Base-by-base conservation (phyloP, 2,888 invertebrate species). In the Molanna angustata region DNA sequence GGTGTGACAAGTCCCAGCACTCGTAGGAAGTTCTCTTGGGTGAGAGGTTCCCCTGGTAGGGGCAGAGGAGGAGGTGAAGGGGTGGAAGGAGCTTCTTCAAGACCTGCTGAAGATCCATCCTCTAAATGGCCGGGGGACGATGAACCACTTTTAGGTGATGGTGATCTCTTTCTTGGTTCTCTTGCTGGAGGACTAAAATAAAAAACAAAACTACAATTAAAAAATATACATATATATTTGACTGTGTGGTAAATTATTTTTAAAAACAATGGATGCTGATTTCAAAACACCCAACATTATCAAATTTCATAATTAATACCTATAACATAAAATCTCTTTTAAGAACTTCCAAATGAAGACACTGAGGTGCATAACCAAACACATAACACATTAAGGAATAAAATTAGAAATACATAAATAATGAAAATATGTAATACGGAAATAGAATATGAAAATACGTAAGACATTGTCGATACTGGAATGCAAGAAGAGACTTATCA, bases 1-100 rank as follows among this genome's bases (percentile, higher is more conserved):
- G 68, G 72, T 39, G 75, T 75, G 43, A 76, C 65, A 20, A 77
- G 61, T n/a, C 75, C 76, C 49, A 77, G 62, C 1, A 74, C 60
- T 57, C 76, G 71, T 64, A 77, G 64, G 58, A 76, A 77, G 3
- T 63, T 60, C 54, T 76, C 76, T 60, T 75, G 70, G 0, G 72
- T 64, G 1, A 76, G 57, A 0, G 64, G 64, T 48, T 70, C 68
- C 0, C 72, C 75, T 0, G 69, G 67, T 32, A 62, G 61, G 0
- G 74, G 74, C 20, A 74, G 58, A 2, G 50, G 27, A 0, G 70
- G 73, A 0, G 76, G 76, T 1, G 73, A 68, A 0, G 72, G 73
- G 4, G 55, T 40, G 22, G 56, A 49, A 4, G 41, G 42, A 3
- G 16, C 19, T 11, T 32, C 40, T n/a, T n/a, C n/a, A n/a, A n/a